phyloP scores from a whole-genome alignment of 2,113 vertebrate species.

The Sorex fumeus region DNA sequence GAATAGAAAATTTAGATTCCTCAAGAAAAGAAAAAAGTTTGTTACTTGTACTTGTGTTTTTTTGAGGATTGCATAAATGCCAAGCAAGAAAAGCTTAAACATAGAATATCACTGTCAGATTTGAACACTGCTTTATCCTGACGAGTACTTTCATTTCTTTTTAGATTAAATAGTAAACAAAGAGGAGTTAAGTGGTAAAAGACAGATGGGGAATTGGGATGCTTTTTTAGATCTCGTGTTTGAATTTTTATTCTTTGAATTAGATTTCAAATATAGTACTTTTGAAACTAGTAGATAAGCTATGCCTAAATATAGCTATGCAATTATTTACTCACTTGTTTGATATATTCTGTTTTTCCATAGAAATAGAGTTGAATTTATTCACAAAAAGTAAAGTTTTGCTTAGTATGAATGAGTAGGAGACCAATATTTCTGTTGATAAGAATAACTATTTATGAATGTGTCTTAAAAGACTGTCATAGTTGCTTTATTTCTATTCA shows the following conservation, averaged over 20 bases:
- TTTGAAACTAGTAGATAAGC: background rate
- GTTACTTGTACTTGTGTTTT: background rate
- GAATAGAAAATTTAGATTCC: background rate
- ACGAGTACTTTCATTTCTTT: constrained; percentile 7
- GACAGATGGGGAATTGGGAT: background rate
- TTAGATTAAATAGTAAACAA: background rate
- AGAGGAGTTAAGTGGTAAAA: background rate
- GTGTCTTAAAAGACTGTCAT: background rate
- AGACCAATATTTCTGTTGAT: background rate
- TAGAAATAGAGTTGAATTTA: constrained; percentile 15
- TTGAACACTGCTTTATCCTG: background rate
- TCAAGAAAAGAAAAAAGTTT: background rate
- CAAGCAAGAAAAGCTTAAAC: background rate
- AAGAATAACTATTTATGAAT: background rate
- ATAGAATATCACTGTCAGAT: background rate
- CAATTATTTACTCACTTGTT: background rate
- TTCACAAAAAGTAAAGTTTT: background rate
- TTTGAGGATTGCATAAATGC: background rate
- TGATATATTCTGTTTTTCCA: background rate
- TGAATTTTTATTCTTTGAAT: no score
- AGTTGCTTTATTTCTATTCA: constrained; percentile 23
- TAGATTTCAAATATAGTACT: no score
- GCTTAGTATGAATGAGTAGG: background rate
- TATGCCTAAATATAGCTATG: no score
- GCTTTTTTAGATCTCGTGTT: background rate